Base-by-base conservation (phyloP, 2,113 vertebrate species). In the Menidia beryllina region DNA sequence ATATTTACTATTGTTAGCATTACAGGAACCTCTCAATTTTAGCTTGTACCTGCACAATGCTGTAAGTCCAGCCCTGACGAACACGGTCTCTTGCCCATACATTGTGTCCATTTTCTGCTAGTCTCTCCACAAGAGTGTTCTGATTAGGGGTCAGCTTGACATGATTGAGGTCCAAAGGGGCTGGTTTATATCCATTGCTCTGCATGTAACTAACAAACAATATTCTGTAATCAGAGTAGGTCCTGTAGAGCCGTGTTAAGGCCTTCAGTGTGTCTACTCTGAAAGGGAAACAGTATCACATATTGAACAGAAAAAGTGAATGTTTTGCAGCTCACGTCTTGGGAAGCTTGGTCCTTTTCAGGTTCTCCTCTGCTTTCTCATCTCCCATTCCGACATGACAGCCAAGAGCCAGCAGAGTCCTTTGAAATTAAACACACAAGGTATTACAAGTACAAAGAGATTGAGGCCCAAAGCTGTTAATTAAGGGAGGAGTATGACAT, bases 351-450 rank as follows among this genome's bases (percentile, higher is more conserved):
- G 86, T 95, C 85, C 88, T 96, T 83, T 95, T 97, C 65, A 97
- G 86, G 88, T 97, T 97, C 75, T 97, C 96, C 39, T 97, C 96
- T 0, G 96, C 96, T 79, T 97, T 97, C 85, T 97, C 96, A 2
- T 97, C 96, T 0, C 95, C 96, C 95, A 97, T 97, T 54, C 96
- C 96, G 13, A 97, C 96, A 5, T 97, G 96, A 80, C 96, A 97
- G n/a, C 96, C 96, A 52, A 97, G 84, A 0, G 96, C 96, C 77
- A 97, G 88, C 57, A 97, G 88, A 34, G 96, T 97, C 89, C 96
- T 97, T 65, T 24, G 26, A 53, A 77, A 78, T 21, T 2, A 41
- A 59, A 62, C 43, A 67, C 26, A 72, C 5, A 39, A 62, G 12
- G 9, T 2, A 38, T 83, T 54, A 86, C 26, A 72, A 36, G 56